Evolutionary conservation across 2,888 invertebrate genomes (phyloP).

Genomic region (Hirudinaria manillensis): DNA sequence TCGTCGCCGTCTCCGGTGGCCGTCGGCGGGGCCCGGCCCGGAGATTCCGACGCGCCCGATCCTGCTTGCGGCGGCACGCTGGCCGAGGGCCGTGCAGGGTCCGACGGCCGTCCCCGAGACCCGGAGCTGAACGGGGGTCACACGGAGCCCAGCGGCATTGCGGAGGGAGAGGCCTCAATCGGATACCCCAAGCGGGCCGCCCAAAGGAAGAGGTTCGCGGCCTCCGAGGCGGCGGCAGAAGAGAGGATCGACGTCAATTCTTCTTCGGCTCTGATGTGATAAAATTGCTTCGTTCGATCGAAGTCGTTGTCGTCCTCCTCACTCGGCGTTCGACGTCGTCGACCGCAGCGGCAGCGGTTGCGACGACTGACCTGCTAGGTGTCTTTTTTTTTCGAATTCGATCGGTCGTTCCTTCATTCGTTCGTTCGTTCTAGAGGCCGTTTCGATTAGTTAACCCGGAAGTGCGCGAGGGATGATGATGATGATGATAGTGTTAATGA

Average conservation of each 20-base stretch:
- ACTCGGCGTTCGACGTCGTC: neutral
- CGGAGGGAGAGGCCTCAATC: neutral
- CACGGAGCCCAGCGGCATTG: neutral
- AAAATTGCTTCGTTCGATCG: neutral
- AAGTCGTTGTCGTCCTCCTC: neutral
- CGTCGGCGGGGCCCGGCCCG: neutral
- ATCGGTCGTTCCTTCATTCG: no score
- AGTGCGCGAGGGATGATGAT: constrained; percentile 5
- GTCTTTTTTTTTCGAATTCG: no score
- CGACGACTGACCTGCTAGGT: neutral
- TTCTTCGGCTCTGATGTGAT: constrained; percentile 13
- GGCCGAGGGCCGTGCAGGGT: no score
- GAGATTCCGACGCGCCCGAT: neutral
- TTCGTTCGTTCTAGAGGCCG: neutral
- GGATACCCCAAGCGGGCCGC: neutral
- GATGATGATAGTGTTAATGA: neutral
- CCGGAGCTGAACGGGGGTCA: constrained; percentile 2
- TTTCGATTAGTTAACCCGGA: neutral
- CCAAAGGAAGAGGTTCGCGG: constrained; percentile 10
- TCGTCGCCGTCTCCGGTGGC: neutral
- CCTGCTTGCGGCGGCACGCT: no score
- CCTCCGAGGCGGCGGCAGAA: neutral
- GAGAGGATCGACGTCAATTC: neutral
- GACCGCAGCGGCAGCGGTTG: neutral
- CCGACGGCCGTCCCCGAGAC: neutral